Percentiles rank a stretch among this genome's conserved stretches.
These are phyloP conservation scores for Struthidea cinerea DNA, from an alignment of 2,113 vertebrate species.

Conservation along the genomic window DNA sequence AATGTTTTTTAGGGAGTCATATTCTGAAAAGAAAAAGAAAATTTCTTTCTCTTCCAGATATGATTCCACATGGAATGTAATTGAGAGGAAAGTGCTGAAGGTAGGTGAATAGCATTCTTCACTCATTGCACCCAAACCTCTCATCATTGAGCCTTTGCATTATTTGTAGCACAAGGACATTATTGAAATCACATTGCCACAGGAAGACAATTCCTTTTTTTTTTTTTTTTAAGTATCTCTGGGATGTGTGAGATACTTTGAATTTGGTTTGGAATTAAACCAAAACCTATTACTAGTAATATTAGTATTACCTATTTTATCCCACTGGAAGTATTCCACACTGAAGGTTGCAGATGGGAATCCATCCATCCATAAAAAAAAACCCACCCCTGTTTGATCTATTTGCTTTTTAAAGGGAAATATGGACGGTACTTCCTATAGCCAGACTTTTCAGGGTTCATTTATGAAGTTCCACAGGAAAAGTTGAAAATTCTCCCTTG, in stretches of 20 bases:
- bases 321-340: neutral
- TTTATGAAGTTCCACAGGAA: neutral
- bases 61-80: neutral
- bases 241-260: neutral
- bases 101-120: neutral
- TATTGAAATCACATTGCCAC: neutral
- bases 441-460: neutral
- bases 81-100: neutral
- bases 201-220: neutral
- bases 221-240: neutral
- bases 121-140: neutral
- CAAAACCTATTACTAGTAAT: neutral
- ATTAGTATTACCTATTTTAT: neutral
- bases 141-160: neutral
- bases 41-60: neutral
- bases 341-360: neutral
- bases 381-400: fast-evolving
- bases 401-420: neutral
- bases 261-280: neutral
- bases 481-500: neutral
- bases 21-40: neutral
- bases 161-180: neutral
- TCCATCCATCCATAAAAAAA: neutral
- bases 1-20: neutral
- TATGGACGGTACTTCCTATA: neutral